Conservation (phyloP, 2,888 invertebrate species). For the Dasypolia templi region DNA sequence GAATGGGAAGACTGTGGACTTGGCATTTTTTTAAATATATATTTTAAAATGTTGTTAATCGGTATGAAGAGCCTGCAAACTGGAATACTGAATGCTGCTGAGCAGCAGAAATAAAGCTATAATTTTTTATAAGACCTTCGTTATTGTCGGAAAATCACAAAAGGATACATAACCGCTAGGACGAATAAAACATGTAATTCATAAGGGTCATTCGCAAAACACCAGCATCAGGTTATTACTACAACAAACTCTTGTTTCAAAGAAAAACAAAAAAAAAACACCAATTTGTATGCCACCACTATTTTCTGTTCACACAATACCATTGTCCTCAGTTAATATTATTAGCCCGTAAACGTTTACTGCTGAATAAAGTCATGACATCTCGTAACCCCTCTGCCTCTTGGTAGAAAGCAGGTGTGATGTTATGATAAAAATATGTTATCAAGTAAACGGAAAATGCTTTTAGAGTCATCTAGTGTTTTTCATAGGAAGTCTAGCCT, state of each 20-base stretch:
- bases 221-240: neutral
- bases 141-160: neutral
- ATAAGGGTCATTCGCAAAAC: neutral
- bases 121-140: neutral
- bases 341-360: neutral
- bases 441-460: neutral
- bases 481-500: neutral
- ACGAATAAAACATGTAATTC: neutral
- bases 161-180: too few relatives aligned
- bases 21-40: neutral
- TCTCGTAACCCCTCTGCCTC: neutral
- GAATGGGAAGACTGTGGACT: slow-evolving; percentile 34
- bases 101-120: neutral
- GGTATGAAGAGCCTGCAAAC: neutral
- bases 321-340: neutral
- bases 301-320: neutral
- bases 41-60: too few relatives aligned
- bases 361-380: neutral
- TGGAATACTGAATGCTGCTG: neutral
- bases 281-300: neutral
- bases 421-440: neutral
- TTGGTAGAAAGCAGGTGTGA: too few relatives aligned
- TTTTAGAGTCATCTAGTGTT: neutral
- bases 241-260: neutral
- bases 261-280: neutral